Conservation (phyloP, 2,888 invertebrate species). For the Cerastis rubricosa region DNA sequence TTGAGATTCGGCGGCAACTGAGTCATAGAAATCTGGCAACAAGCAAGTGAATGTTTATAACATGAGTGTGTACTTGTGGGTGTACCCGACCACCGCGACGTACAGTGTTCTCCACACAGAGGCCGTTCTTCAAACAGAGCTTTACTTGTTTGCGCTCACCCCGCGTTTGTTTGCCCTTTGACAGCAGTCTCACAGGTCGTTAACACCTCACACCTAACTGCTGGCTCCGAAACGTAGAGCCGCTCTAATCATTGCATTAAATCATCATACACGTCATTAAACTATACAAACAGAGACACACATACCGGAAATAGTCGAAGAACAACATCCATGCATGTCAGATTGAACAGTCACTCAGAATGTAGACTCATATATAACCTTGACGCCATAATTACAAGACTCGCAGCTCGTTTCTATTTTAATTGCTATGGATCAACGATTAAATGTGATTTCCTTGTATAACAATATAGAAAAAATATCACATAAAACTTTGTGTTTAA, state of each 20-base stretch:
- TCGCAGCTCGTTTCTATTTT: conserved; percentile 31
- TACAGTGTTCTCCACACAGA: conserved; percentile 78
- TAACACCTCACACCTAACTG: conserved; percentile 87
- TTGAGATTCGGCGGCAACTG: neutral
- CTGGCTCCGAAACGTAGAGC: conserved; percentile 70
- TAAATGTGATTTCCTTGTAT: conserved; percentile 57
- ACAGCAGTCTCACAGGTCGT: conserved; percentile 90
- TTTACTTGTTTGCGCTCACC: conserved; percentile 79
- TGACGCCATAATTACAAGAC: conserved; percentile 49
- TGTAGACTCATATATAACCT: conserved; percentile 58
- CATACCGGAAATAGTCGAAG: conserved; percentile 73
- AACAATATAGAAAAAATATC: conserved; percentile 52
- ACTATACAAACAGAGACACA: conserved; percentile 67
- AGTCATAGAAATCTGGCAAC: conserved; percentile 24
- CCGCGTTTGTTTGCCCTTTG: conserved; percentile 87
- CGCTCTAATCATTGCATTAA: conserved; percentile 74
- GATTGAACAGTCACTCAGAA: conserved; percentile 40
- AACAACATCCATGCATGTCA: conserved; percentile 56
- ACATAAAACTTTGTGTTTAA: conserved; percentile 68
- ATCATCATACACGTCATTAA: conserved; percentile 79
- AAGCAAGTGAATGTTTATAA: conserved; percentile 28
- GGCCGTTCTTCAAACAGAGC: conserved; percentile 81
- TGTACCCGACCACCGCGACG: conserved; percentile 79
- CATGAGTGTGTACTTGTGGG: conserved; percentile 25
- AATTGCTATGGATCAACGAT: conserved; percentile 41